Evolutionary conservation across 2,113 vertebrate genomes (phyloP), one percentile per base, ranked within the genome.

Genomic region (Nothoprocta pentlandii): DNA sequence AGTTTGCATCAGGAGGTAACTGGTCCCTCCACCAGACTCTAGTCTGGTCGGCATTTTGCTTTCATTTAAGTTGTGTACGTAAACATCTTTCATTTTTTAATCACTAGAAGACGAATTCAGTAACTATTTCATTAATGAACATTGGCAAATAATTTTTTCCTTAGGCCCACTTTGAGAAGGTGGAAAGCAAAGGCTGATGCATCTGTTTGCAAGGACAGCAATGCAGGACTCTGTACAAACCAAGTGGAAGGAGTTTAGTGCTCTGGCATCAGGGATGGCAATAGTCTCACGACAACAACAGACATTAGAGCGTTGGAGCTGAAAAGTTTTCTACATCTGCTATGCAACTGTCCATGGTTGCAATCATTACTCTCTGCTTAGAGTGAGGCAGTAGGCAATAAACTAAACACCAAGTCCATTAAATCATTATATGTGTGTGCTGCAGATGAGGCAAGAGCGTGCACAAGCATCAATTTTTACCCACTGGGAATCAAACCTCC

Each of bases 31-130:
- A 79, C 79, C 90, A 62, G 84, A 92, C 23, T 93, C 71, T 85
- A 62, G 56, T 88, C 89, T 91, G 69, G 85, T 76, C 92, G 89
- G 87, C 75, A 73, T 96, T 97, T 95, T 94, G 83, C 93, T 94
- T 95, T 96, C 44, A 86, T 96, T 96, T 91, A 94, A 76, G 47
- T 64, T 86, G 73, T 85, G 82, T 3, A 3, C 92, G 86, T 95
- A 94, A 96, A 95, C 93, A 88, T 96, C 90, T 94, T 78, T 93
- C 74, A 74, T 95, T 92, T 91, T 95, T 94, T 93, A 96, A 94
- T 89, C 75, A 93, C 36, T 76, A 95, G 34, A 69, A 91, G 61
- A 97, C 77, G 62, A 90, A 95, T 96, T 96, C 84, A 94, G 91
- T 95, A 96, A 94, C 67, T 82, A 54, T 92, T 96, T 92, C 49